Evolutionary conservation across 2,113 vertebrate genomes (phyloP).

Genomic region (Scolopax mira): DNA sequence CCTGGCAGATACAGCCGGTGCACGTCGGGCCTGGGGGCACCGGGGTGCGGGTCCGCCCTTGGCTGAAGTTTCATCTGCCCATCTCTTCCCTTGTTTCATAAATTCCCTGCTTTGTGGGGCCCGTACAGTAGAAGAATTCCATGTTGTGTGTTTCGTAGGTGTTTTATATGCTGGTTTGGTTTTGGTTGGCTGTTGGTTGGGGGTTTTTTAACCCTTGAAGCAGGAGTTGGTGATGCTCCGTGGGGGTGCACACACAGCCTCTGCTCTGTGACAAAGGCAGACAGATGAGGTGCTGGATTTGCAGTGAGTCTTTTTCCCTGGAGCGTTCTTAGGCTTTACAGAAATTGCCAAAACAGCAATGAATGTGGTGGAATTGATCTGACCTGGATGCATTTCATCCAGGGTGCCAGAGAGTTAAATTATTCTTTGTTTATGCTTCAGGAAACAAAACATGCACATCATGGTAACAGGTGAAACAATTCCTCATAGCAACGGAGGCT

Average conservation of each 20-base stretch:
- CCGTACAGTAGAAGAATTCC: not conserved
- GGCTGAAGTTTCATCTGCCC: not conserved
- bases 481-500: not conserved
- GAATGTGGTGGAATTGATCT: not conserved
- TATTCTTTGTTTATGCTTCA: not conserved
- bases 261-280: not conserved
- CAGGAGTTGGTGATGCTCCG: not conserved
- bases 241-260: not conserved
- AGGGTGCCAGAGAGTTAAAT: not conserved
- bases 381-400: rapidly evolving
- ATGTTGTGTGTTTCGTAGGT: not conserved
- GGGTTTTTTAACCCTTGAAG: not conserved
- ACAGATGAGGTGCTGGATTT: not conserved
- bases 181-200: no score
- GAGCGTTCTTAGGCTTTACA: rapidly evolving
- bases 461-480: not conserved
- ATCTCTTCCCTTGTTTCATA: not conserved
- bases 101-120: not conserved
- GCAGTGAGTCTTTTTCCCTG: not conserved
- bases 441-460: not conserved
- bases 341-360: not conserved
- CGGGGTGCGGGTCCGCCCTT: not conserved
- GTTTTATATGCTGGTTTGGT: not conserved
- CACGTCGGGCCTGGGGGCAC: not conserved
- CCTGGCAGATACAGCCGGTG: not conserved